Evolutionary conservation across 2,797 vertebrate species (phyloP).

Genomic region (Diplodus puntazzo): DNA sequence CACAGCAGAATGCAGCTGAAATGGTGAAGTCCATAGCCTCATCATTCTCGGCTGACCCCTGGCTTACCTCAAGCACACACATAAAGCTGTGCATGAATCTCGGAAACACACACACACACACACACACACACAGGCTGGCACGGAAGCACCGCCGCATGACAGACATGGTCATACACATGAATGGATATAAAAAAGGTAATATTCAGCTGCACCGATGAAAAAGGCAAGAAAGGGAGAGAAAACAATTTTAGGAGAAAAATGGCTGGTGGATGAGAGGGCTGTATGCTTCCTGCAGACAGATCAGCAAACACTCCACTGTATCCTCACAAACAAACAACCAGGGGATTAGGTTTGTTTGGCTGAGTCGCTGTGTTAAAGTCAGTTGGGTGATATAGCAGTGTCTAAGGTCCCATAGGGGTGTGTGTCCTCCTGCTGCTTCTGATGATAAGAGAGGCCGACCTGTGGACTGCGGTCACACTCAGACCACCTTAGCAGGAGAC

Average conservation of each 20-base stretch:
- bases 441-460: conserved; percentile 27
- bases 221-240: conserved; percentile 8
- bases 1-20: conserved; percentile 43
- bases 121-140: background rate
- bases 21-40: conserved; percentile 33
- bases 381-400: conserved; percentile 11
- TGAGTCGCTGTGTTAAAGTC: conserved; percentile 9
- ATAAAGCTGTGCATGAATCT: background rate
- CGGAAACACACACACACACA: conserved; percentile 2
- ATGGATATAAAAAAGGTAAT: conserved; percentile 56
- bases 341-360: background rate
- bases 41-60: conserved; percentile 66
- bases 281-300: conserved; percentile 58
- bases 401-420: background rate
- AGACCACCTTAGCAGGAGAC: conserved; percentile 11
- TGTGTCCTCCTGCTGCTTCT: conserved; percentile 15
- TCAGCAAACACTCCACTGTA: conserved; percentile 49
- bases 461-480: conserved; percentile 11
- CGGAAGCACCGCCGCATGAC: background rate
- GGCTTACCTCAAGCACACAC: conserved; percentile 55
- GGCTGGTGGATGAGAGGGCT: conserved; percentile 13
- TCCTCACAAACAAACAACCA: conserved; percentile 21
- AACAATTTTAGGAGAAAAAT: conserved; percentile 1
- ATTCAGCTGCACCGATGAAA: conserved; percentile 37
- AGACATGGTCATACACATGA: background rate